Evolutionary conservation across 2,113 vertebrate species (phyloP).

Genomic region (Gyps fulvus): DNA sequence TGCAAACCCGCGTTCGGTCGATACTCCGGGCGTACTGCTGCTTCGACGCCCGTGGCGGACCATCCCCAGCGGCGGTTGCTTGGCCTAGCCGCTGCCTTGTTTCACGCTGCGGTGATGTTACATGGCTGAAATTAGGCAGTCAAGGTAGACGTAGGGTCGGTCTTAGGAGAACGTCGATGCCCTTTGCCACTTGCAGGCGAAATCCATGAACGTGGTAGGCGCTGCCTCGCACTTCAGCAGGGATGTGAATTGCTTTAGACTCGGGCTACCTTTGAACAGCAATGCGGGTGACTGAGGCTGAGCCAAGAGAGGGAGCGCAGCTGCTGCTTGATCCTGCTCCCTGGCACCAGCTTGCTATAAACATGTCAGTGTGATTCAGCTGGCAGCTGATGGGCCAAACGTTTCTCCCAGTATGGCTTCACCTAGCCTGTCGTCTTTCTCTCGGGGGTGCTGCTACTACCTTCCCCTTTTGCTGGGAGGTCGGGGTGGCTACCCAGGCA

Average conservation of each 20-base stretch:
- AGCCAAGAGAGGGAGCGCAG: neutral
- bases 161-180: neutral
- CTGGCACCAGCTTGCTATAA: neutral
- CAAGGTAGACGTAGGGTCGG: too few relatives aligned
- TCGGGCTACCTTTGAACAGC: neutral
- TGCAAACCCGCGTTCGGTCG: neutral
- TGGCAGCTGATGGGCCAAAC: neutral
- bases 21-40: rapidly evolving
- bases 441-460: neutral
- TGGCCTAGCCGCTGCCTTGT: neutral
- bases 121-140: neutral
- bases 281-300: neutral
- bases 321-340: neutral
- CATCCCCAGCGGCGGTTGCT: neutral
- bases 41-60: rapidly evolving
- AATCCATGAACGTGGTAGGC: neutral
- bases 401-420: neutral
- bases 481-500: neutral
- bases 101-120: neutral
- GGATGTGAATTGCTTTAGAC: neutral
- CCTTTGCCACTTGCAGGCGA: neutral
- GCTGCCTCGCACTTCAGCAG: neutral
- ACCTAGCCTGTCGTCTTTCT: neutral
- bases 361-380: neutral
- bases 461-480: neutral